phyloP scores from a whole-genome alignment of 2,113 vertebrate genomes.

The Falcunculus frontatus region DNA sequence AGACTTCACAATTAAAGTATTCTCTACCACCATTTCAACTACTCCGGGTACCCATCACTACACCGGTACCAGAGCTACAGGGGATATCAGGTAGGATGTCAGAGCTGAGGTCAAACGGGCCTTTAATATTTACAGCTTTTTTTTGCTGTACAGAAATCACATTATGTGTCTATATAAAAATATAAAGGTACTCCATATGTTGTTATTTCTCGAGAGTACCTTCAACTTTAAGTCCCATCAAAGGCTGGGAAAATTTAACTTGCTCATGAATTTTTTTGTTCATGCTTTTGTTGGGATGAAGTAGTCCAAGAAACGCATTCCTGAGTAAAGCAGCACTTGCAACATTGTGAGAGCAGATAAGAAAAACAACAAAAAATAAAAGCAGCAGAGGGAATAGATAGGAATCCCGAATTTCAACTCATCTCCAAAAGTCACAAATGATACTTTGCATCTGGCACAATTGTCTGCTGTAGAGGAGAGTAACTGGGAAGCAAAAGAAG shows the following conservation, averaged over 20 bases:
- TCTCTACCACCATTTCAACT: neutral
- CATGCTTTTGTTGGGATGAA: constrained; percentile 23
- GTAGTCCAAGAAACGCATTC: constrained; percentile 33
- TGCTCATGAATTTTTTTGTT: constrained; percentile 19
- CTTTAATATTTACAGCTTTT: neutral
- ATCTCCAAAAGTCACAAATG: neutral
- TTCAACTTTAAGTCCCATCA: neutral
- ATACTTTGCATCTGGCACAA: neutral
- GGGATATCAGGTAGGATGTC: neutral
- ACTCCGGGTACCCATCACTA: neutral
- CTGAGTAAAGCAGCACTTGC: constrained; percentile 10
- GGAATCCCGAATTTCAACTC: neutral
- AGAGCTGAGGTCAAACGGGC: neutral
- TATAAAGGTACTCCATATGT: neutral
- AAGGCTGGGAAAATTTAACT: constrained; percentile 13
- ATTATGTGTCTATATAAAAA: neutral
- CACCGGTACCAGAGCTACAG: rapidly evolving
- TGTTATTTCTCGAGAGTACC: neutral
- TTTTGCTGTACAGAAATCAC: neutral
- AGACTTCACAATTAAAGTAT: neutral
- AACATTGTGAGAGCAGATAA: neutral
- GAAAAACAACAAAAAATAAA: constrained; percentile 26
- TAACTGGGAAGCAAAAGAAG: constrained; percentile 5
- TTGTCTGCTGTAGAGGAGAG: neutral
- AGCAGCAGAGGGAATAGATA: neutral